phyloP scores from a whole-genome alignment of 1,140 invertebrate species.

The Mactra quadrangularis region DNA sequence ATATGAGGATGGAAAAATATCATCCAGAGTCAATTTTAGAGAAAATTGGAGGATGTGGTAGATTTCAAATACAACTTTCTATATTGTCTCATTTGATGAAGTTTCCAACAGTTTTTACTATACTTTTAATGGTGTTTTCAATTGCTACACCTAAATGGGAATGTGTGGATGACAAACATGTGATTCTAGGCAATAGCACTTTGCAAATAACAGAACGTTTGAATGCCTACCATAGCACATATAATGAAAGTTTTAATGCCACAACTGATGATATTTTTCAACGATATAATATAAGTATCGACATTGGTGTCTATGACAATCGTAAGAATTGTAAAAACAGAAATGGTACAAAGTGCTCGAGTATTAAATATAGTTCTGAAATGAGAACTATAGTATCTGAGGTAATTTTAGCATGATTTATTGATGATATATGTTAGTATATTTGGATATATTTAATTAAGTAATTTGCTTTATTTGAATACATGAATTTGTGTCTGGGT shows the following conservation, averaged over 20 bases:
- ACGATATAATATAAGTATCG: neutral
- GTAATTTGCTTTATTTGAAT: neutral
- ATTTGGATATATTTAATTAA: neutral
- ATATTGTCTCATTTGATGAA: constrained; percentile 17
- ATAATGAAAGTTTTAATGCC: neutral
- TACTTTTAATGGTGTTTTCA: constrained; percentile 39
- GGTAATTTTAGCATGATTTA: neutral
- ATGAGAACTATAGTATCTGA: constrained; percentile 40
- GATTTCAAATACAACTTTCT: constrained; percentile 20
- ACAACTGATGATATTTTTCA: neutral
- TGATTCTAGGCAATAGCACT: too few relatives aligned
- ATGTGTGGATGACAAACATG: constrained; percentile 9
- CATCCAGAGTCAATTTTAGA: constrained; percentile 35
- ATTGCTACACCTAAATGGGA: constrained; percentile 31
- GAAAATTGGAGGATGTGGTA: constrained; percentile 40
- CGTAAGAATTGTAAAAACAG: constrained; percentile 24
- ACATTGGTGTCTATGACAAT: neutral
- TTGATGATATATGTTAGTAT: neutral
- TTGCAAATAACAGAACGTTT: neutral
- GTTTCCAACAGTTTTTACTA: constrained; percentile 26
- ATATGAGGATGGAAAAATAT: too few relatives aligned
- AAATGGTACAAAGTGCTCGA: constrained; percentile 6
- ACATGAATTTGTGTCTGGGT: neutral
- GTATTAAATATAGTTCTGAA: neutral
- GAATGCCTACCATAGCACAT: neutral